These are phyloP conservation scores for Cantharis rufa DNA, from an alignment of 2,888 invertebrate species.

Conservation along the genomic window DNA sequence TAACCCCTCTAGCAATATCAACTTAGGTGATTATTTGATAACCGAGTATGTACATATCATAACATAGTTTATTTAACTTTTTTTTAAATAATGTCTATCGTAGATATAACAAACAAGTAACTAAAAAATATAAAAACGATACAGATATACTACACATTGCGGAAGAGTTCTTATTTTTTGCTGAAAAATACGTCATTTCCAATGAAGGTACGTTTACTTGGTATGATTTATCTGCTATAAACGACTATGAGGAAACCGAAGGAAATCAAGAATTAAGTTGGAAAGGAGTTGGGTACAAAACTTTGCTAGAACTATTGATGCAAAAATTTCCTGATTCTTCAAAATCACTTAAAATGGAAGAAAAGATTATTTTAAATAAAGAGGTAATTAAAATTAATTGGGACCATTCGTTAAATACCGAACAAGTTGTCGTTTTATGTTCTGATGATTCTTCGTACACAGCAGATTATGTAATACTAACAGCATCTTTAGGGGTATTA, in stretches of 20 bases:
- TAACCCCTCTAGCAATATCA: constrained; percentile 13
- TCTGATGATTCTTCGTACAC: constrained; percentile 56
- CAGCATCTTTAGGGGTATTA: constrained; percentile 67
- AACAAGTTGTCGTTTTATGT: constrained; percentile 53
- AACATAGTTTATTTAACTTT: constrained; percentile 51
- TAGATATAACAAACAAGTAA: constrained; percentile 2
- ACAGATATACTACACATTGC: neutral
- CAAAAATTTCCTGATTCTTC: constrained; percentile 1
- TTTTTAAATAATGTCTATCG: neutral
- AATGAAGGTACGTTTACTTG: constrained; percentile 62
- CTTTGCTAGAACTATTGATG: constrained; percentile 69
- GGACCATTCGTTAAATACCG: constrained; percentile 5
- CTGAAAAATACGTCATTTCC: neutral
- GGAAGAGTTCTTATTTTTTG: constrained; percentile 8
- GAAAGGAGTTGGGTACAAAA: constrained; percentile 73
- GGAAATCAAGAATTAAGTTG: constrained; percentile 74
- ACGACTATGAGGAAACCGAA: constrained; percentile 69
- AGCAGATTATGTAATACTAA: constrained; percentile 68
- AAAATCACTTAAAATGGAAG: constrained; percentile 28
- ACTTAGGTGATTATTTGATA: constrained; percentile 63
- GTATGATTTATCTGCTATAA: constrained; percentile 68
- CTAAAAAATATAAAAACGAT: neutral
- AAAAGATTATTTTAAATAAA: constrained; percentile 36
- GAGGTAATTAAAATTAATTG: constrained; percentile 30
- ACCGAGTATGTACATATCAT: constrained; percentile 70